Percentiles rank a stretch among this genome's conserved stretches.
These are phyloP conservation scores for Uloborus diversus DNA, from an alignment of 1,140 invertebrate genomes.

Conservation along the genomic window DNA sequence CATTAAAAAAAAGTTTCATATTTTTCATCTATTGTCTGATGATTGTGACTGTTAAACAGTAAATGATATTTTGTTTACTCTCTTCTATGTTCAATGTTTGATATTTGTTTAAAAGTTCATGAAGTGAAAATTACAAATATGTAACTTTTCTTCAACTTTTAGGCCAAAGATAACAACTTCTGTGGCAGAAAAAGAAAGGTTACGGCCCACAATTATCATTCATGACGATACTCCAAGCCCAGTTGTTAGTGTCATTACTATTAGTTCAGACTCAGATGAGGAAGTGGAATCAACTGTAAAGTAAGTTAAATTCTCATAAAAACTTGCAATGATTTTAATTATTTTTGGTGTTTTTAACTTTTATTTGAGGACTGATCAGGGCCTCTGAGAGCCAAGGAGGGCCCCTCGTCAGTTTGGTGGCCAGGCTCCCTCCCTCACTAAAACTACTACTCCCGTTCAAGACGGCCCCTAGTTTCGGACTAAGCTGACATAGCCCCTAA, in stretches of 20 bases:
- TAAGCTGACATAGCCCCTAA: too few relatives aligned
- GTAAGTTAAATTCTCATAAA: too few relatives aligned
- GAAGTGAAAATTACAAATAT: not conserved
- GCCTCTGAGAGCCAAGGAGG: too few relatives aligned
- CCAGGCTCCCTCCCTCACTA: too few relatives aligned
- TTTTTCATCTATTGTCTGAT: too few relatives aligned
- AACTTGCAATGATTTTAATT: too few relatives aligned
- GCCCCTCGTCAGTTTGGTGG: too few relatives aligned
- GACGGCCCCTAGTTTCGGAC: too few relatives aligned
- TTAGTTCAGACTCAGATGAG: conserved; percentile 95
- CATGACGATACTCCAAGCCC: conserved; percentile 86
- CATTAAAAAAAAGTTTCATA: not conserved
- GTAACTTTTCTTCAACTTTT: not conserved
- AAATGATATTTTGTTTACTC: not conserved
- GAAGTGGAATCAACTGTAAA: conserved; percentile 59
- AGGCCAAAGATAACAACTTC: conserved; percentile 26
- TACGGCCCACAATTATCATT: conserved; percentile 83
- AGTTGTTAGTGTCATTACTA: conserved; percentile 91
- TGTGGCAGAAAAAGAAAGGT: conserved; percentile 56
- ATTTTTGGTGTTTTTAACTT: too few relatives aligned
- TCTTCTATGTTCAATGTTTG: not conserved
- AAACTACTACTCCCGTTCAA: too few relatives aligned
- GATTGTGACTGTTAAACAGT: too few relatives aligned
- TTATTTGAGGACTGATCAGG: too few relatives aligned
- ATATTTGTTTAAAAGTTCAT: conserved; percentile 4